Evolutionary conservation across 2,113 vertebrate genomes (phyloP).

Genomic region (Nycticebus coucang): DNA sequence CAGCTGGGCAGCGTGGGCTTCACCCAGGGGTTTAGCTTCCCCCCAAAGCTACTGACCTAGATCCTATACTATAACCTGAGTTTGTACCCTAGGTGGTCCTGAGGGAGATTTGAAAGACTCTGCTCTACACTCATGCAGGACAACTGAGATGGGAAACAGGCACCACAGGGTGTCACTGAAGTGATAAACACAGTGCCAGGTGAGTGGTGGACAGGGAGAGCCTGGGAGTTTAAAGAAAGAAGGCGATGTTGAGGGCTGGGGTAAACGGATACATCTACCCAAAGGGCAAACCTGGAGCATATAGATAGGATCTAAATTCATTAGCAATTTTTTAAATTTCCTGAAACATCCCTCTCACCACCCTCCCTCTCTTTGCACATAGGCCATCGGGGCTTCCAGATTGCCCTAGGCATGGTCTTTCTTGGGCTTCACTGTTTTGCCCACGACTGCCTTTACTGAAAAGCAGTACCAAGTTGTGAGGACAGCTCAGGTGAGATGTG

Average conservation of each 20-base stretch:
- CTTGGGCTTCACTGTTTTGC: not conserved
- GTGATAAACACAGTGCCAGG: not conserved
- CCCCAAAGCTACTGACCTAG: not conserved
- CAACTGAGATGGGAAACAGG: not conserved
- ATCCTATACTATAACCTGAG: not conserved
- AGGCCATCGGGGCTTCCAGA: not conserved
- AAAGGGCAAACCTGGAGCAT: not conserved
- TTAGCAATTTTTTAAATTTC: not conserved
- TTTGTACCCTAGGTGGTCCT: not conserved
- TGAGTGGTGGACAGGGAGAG: not conserved
- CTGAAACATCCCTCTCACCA: too few species aligned
- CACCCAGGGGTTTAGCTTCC: not conserved
- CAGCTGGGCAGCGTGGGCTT: not conserved
- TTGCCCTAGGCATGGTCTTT: not conserved
- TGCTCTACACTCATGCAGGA: not conserved
- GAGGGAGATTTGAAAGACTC: not conserved
- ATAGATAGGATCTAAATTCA: not conserved
- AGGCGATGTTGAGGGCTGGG: too few species aligned
- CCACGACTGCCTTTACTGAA: accelerated
- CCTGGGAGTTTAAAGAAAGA: not conserved
- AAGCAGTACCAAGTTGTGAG: not conserved
- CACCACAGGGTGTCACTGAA: too few species aligned
- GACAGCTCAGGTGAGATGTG: not conserved
- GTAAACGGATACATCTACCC: not conserved
- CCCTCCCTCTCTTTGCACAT: not conserved